Conservation (phyloP, 1,140 invertebrate species). For the Calycopis cecrops region DNA sequence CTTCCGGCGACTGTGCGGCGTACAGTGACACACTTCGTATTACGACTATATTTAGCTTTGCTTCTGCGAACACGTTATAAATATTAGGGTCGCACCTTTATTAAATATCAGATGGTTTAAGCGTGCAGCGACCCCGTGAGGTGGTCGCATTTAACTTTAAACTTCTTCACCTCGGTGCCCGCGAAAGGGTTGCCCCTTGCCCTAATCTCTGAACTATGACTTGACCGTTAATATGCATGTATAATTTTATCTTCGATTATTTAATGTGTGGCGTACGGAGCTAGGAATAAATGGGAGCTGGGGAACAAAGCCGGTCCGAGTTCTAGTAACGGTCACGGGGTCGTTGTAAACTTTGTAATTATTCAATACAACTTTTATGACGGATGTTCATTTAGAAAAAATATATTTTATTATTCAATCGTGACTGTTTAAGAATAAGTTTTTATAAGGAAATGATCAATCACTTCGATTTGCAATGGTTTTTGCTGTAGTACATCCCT, state of each 20-base stretch:
- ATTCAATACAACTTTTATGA: constrained; percentile 3
- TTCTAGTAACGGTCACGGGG: constrained; percentile 63
- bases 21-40: no score
- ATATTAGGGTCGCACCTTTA: constrained; percentile 43
- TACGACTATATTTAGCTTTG: constrained; percentile 10
- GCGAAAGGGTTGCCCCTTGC: constrained; percentile 67
- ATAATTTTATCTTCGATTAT: constrained; percentile 73
- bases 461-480: no score
- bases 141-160: constrained; percentile 59
- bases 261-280: constrained; percentile 53
- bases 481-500: no score
- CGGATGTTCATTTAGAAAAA: constrained; percentile 4
- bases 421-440: background rate
- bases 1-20: background rate
- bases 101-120: constrained; percentile 58
- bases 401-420: background rate
- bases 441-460: no score
- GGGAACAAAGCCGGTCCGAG: constrained; percentile 62
- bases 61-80: constrained; percentile 6
- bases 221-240: constrained; percentile 74
- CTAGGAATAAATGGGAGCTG: constrained; percentile 73
- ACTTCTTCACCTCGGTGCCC: constrained; percentile 62
- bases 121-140: constrained; percentile 48
- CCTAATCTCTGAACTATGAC: constrained; percentile 75
- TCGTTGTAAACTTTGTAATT: constrained; percentile 29